A percentile compares a stretch with the other conserved stretches of the same genome.
Evolutionary conservation across 1,140 invertebrate species (phyloP).

Genomic region (Formica exsecta): DNA sequence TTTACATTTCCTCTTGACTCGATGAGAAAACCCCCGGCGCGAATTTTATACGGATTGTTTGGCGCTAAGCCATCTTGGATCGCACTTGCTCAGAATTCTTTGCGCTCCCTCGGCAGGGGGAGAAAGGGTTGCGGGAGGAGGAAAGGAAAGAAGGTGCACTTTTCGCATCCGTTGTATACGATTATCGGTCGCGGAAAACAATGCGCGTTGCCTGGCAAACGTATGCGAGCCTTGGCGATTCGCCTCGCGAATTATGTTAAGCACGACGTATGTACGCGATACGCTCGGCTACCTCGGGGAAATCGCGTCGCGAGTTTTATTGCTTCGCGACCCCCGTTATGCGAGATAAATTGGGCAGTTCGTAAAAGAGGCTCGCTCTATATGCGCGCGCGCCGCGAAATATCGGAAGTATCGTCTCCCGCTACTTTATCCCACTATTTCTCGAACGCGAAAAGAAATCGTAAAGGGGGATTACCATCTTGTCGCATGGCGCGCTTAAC

Average conservation of each 20-base stretch:
- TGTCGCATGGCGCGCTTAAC: slow-evolving; percentile 24
- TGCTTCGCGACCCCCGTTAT: slow-evolving; percentile 36
- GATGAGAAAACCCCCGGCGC: slow-evolving; percentile 28
- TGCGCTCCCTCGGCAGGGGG: background rate
- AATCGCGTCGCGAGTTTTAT: slow-evolving; percentile 55
- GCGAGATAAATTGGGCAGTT: slow-evolving; percentile 55
- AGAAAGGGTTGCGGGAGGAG: no score
- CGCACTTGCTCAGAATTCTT: slow-evolving; percentile 38
- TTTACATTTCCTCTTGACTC: slow-evolving; percentile 66
- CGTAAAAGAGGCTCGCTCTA: slow-evolving; percentile 14
- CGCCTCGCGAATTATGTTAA: slow-evolving; percentile 57
- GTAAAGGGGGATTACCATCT: slow-evolving; percentile 18
- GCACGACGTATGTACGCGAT: slow-evolving; percentile 30
- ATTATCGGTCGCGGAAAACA: slow-evolving; percentile 46
- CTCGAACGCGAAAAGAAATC: slow-evolving; percentile 36
- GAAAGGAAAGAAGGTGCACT: background rate
- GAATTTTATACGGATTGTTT: slow-evolving; percentile 61
- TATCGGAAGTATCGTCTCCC: slow-evolving; percentile 1
- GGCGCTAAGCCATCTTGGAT: slow-evolving; percentile 62
- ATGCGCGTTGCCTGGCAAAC: slow-evolving; percentile 42
- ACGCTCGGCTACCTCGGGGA: slow-evolving; percentile 56
- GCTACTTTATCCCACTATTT: slow-evolving; percentile 33
- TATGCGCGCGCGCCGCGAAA: slow-evolving; percentile 13
- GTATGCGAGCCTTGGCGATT: slow-evolving; percentile 43
- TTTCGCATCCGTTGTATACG: slow-evolving; percentile 40